Evolutionary conservation across 2,888 invertebrate species (phyloP).

Genomic region (Troglohyphantes excavatus): DNA sequence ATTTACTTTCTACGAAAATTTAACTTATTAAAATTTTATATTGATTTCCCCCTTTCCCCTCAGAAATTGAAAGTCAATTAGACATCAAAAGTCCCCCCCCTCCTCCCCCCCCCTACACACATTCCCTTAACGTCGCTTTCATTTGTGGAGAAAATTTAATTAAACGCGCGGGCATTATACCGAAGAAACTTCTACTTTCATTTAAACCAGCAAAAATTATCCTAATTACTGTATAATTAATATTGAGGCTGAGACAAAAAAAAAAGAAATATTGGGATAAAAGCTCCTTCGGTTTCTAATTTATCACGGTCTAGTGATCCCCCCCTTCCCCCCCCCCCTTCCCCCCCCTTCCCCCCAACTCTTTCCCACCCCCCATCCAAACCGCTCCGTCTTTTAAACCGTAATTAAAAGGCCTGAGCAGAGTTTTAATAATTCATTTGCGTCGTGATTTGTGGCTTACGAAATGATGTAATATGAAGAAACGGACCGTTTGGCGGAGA

Average conservation of each 20-base stretch:
- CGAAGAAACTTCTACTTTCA: background rate
- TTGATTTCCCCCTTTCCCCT: no score
- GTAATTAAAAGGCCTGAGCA: background rate
- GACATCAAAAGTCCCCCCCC: no score
- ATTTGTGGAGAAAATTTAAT: no score
- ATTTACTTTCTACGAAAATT: no score
- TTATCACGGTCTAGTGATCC: background rate
- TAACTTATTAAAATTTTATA: no score
- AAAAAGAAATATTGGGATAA: background rate
- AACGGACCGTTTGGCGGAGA: background rate
- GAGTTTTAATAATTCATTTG: slow-evolving; percentile 12
- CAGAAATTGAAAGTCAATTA: no score
- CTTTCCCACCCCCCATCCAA: background rate
- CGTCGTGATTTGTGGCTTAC: background rate
- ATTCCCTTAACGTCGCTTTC: no score
- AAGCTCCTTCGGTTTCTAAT: slow-evolving; percentile 24
- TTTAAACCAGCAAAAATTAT: background rate
- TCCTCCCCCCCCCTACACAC: no score
- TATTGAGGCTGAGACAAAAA: background rate
- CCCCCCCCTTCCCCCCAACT: background rate
- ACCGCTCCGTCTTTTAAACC: slow-evolving; percentile 8
- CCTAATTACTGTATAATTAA: slow-evolving; percentile 21
- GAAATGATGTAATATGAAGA: slow-evolving; percentile 3
- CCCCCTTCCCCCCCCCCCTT: background rate
- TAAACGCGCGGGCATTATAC: no score